phyloP scores from a whole-genome alignment of 2,797 vertebrate species.

The Brotula barbata region DNA sequence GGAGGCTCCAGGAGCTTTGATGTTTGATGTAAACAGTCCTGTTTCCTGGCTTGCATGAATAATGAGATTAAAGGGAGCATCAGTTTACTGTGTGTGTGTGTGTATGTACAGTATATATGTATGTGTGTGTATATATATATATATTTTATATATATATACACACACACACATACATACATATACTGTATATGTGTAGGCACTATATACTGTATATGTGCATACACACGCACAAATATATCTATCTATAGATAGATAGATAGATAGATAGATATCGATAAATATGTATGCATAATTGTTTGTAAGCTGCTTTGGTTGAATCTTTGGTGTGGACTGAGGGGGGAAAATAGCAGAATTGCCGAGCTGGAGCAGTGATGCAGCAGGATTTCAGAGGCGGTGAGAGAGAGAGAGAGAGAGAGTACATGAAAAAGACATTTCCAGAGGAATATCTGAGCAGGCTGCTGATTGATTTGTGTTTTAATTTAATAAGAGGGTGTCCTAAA shows the following conservation, averaged over 20 bases:
- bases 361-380: constrained; percentile 85
- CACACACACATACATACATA: too few relatives aligned
- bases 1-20: constrained; percentile 62
- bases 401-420: constrained; percentile 43
- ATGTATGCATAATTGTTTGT: too few relatives aligned
- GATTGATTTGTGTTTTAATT: constrained; percentile 51
- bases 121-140: too few relatives aligned
- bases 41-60: constrained; percentile 52
- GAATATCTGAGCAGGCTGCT: constrained; percentile 29
- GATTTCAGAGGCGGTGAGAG: constrained; percentile 74
- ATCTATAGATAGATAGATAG: too few relatives aligned
- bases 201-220: too few relatives aligned
- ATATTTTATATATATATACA: too few relatives aligned
- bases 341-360: constrained; percentile 65
- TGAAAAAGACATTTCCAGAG: constrained; percentile 61
- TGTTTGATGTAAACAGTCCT: constrained; percentile 72
- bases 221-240: too few relatives aligned
- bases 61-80: constrained; percentile 21
- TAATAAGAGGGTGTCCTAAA: constrained; percentile 33
- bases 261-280: too few relatives aligned
- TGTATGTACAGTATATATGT: too few relatives aligned
- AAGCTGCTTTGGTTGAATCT: too few relatives aligned
- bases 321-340: background rate
- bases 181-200: too few relatives aligned
- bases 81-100: background rate